Percentiles rank a stretch among this genome's conserved stretches.
phyloP scores from a whole-genome alignment of 2,888 invertebrate species.

The Vannuccia rotundouncinata region DNA sequence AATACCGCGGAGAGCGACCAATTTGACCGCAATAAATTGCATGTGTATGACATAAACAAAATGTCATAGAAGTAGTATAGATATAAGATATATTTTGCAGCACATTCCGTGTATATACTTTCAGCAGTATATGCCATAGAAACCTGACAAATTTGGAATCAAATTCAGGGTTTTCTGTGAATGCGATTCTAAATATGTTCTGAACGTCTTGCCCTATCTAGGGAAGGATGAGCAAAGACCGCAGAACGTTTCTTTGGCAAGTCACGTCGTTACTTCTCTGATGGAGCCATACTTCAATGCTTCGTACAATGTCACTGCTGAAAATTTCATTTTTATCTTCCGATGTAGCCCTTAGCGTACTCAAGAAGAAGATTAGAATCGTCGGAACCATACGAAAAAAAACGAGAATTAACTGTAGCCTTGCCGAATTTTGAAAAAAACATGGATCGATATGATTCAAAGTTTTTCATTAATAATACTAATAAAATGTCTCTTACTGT shows the following conservation, averaged over 20 bases:
- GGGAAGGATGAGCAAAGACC: background rate
- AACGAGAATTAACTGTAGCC: background rate
- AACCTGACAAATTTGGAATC: background rate
- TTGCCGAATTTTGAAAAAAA: background rate
- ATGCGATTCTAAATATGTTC: background rate
- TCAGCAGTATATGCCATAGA: constrained; percentile 7
- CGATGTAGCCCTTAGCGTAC: background rate
- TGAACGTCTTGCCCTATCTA: constrained; percentile 1
- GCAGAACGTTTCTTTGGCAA: background rate
- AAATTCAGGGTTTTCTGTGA: background rate
- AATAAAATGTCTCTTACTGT: constrained; percentile 14
- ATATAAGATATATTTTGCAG: background rate
- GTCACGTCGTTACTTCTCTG: background rate
- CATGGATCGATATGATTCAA: background rate
- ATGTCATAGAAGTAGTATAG: background rate
- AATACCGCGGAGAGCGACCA: background rate
- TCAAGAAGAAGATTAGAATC: background rate
- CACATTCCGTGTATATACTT: background rate
- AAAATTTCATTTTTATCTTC: background rate
- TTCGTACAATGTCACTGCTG: background rate
- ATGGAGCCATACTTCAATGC: background rate
- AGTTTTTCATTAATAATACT: background rate
- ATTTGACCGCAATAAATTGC: background rate
- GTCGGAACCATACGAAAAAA: constrained; percentile 5
- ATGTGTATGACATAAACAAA: background rate